phyloP scores from a whole-genome alignment of 2,797 vertebrate genomes.

The Crenichthys baileyi region DNA sequence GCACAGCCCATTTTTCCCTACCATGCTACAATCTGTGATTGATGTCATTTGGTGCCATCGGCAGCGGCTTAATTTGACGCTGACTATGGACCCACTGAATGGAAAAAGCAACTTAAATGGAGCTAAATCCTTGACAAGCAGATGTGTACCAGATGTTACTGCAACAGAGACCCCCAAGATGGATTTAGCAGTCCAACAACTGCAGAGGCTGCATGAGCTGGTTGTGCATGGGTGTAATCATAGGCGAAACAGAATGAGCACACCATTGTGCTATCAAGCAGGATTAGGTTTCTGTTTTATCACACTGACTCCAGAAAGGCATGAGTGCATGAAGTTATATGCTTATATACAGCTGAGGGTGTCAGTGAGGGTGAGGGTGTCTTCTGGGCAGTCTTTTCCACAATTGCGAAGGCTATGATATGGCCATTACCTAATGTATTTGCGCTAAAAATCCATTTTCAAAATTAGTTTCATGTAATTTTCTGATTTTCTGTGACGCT shows the following conservation, averaged over 20 bases:
- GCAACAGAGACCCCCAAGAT: slow-evolving; percentile 67
- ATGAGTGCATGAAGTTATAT: slow-evolving; percentile 28
- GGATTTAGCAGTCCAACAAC: slow-evolving; percentile 62
- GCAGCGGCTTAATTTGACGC: slow-evolving; percentile 71
- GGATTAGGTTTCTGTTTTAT: slow-evolving; percentile 64
- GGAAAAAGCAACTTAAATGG: slow-evolving; percentile 78
- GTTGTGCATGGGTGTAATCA: slow-evolving; percentile 69
- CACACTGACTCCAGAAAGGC: slow-evolving; percentile 21
- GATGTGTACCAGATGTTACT: slow-evolving; percentile 82
- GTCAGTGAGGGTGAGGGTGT: background rate
- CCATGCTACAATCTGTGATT: slow-evolving; percentile 40
- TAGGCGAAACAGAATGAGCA: slow-evolving; percentile 54
- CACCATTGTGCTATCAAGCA: slow-evolving; percentile 63
- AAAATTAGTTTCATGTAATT: background rate
- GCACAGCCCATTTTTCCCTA: slow-evolving; percentile 19
- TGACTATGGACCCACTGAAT: slow-evolving; percentile 59
- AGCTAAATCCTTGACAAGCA: slow-evolving; percentile 80
- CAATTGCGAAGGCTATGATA: background rate
- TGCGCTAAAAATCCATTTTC: background rate
- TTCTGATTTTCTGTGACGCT: background rate
- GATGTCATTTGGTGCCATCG: slow-evolving; percentile 65
- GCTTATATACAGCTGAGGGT: background rate
- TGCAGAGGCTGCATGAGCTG: slow-evolving; percentile 47
- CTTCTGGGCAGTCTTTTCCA: background rate
- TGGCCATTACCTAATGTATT: background rate